Base-by-base conservation (phyloP, 92 coral and sea anemone species). In the Umimayanthus kanabou region DNA sequence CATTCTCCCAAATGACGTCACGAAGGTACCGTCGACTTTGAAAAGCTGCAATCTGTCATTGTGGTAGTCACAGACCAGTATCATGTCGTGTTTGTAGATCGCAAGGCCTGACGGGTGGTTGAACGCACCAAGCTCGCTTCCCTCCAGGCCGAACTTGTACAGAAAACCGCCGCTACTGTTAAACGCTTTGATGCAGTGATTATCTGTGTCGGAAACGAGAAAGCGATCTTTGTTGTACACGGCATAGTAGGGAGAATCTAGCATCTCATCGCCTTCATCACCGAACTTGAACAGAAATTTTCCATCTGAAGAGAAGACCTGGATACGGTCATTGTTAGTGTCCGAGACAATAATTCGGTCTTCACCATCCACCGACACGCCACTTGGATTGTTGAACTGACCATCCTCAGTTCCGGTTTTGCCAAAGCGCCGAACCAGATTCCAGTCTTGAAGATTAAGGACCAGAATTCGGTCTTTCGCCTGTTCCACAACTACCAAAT, bases 41-140 rank as follows among this genome's bases (percentile, higher is more conserved):
- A 87, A 87, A 40, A 87, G 78, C 50, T 87, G 90, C 9, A 87
- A 49, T 26, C 90, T 65, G 72, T 87, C 85, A 22, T 87, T 87
- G 77, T 80, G 77, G 45, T 77, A 87, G 39, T 87, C 85, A 79
- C 90, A 87, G 50, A 87, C 90, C n/a, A 87, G 82, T 14, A 87
- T 28, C 53, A 70, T 64, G 33, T 79, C 66, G 20, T 79, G 29
- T 2, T 87, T 81, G 85, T 87, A 77, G 67, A 87, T 64, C 2
- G 90, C 84, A 16, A 87, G 77, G 65, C 84, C 84, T 43, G 84
- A 77, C 33, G 90, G 90, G 55, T 79, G 69, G 58, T 64, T 77
- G 10, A 87, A 79, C 65, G 80, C 85, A 1, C 90, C 90, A 4
- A 76, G 45, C 13, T 28, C 77, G 15, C 84, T 64, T 80, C 90